Percentiles rank a stretch among this genome's conserved stretches.
phyloP scores from a whole-genome alignment of 2,113 vertebrate genomes.

The Heterocephalus glaber region DNA sequence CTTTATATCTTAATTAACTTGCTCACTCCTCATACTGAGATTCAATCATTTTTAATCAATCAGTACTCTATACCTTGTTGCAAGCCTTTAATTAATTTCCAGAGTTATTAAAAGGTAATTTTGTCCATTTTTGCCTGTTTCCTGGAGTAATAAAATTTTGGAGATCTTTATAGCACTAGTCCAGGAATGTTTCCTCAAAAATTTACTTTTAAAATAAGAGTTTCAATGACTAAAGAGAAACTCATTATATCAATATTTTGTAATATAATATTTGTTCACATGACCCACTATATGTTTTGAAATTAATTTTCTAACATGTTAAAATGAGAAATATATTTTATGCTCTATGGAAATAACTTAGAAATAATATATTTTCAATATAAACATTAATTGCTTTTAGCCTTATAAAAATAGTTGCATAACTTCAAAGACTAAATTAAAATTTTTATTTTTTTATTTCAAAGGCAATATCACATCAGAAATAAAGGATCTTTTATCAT shows the following conservation, averaged over 20 bases:
- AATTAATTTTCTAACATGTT: not conserved
- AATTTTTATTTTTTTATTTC: not conserved
- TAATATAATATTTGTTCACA: not conserved
- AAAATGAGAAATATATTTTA: conserved; percentile 5
- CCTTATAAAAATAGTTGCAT: not conserved
- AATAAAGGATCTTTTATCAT: not conserved
- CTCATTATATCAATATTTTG: not conserved
- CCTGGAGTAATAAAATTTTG: not conserved
- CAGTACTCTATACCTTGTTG: not conserved
- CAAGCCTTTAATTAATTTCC: not conserved
- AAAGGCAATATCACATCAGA: not conserved
- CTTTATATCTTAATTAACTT: no score
- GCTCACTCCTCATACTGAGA: not conserved
- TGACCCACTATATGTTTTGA: not conserved
- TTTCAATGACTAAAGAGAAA: not conserved
- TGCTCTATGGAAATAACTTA: not conserved
- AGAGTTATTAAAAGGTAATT: not conserved
- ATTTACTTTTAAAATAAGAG: not conserved
- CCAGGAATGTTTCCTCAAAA: not conserved
- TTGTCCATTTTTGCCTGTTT: not conserved
- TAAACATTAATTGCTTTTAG: conserved; percentile 20
- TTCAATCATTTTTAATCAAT: not conserved
- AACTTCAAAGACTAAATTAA: not conserved
- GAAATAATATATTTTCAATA: not conserved
- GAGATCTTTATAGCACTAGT: not conserved